A percentile compares a stretch with the other conserved stretches of the same genome.
Evolutionary conservation across 2,113 vertebrate genomes (phyloP).

Genomic region (Loxodonta africana): DNA sequence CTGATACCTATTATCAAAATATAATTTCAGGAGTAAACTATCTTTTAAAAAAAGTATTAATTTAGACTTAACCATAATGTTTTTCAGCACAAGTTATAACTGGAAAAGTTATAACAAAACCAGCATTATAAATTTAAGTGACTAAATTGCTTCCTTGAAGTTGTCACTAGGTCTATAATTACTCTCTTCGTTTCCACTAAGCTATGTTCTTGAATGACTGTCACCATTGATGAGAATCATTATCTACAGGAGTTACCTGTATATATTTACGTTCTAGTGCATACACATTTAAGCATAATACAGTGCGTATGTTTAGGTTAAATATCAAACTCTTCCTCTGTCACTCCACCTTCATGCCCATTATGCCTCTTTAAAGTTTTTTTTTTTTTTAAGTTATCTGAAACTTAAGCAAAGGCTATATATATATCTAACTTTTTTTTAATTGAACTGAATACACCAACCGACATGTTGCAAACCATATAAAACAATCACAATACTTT

Average conservation of each 20-base stretch:
- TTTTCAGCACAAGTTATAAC: neutral
- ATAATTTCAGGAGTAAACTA: neutral
- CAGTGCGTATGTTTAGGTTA: neutral
- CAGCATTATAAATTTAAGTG: neutral
- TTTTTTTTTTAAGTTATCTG: slow-evolving; percentile 50
- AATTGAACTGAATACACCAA: neutral
- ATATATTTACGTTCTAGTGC: neutral
- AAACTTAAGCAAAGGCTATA: slow-evolving; percentile 16
- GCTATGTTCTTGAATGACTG: neutral
- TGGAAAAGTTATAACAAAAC: neutral
- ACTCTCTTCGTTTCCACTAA: neutral
- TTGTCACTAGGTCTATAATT: neutral
- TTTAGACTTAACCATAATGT: neutral
- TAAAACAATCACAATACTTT: neutral
- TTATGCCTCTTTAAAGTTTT: neutral
- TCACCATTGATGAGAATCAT: neutral
- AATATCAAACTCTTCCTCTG: neutral
- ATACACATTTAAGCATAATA: neutral
- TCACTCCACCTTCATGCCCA: neutral
- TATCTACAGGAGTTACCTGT: neutral
- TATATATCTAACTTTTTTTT: neutral
- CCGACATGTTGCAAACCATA: neutral
- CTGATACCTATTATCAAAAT: slow-evolving; percentile 28
- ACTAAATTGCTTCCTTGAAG: neutral
- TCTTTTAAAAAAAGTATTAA: neutral